Conservation (phyloP, 2,888 invertebrate genomes). For the Pyrrhosoma nymphula region DNA sequence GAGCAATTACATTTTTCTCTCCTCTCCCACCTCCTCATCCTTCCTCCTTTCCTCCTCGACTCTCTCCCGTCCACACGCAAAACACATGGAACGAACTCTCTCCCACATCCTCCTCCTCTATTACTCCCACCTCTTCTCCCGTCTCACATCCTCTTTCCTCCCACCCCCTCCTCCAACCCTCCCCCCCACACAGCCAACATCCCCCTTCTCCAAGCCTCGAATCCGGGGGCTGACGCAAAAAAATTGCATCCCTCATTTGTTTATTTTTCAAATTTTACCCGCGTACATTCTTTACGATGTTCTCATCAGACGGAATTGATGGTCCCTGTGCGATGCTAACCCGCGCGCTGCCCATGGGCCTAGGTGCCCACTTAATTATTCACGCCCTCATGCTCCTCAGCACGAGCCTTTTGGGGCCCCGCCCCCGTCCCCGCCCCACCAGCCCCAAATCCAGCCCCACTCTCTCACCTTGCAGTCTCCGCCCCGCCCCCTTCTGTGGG, state of each 20-base stretch:
- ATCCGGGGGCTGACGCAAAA: neutral
- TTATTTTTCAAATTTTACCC: neutral
- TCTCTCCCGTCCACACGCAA: neutral
- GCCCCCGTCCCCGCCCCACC: neutral
- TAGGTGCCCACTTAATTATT: conserved; percentile 6
- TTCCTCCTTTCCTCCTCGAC: neutral
- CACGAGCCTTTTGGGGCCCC: neutral
- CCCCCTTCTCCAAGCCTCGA: neutral
- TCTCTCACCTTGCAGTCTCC: neutral
- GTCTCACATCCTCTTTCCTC: neutral
- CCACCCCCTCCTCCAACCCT: neutral
- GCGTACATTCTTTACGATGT: conserved; percentile 31
- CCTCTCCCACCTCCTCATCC: neutral
- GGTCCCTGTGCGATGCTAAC: neutral
- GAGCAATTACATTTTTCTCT: conserved; percentile 31
- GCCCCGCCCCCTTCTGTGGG: neutral
- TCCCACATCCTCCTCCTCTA: too few relatives aligned
- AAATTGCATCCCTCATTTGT: conserved; percentile 17
- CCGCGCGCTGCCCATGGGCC: neutral
- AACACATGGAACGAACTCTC: neutral
- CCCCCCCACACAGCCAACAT: neutral
- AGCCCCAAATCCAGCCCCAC: neutral
- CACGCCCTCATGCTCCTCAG: neutral
- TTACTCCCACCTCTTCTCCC: neutral
- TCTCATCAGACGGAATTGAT: conserved; percentile 39